Percentiles rank a stretch among this genome's conserved stretches.
These are phyloP conservation scores for Sturmia bella DNA, from an alignment of 2,888 invertebrate species.

Conservation along the genomic window DNA sequence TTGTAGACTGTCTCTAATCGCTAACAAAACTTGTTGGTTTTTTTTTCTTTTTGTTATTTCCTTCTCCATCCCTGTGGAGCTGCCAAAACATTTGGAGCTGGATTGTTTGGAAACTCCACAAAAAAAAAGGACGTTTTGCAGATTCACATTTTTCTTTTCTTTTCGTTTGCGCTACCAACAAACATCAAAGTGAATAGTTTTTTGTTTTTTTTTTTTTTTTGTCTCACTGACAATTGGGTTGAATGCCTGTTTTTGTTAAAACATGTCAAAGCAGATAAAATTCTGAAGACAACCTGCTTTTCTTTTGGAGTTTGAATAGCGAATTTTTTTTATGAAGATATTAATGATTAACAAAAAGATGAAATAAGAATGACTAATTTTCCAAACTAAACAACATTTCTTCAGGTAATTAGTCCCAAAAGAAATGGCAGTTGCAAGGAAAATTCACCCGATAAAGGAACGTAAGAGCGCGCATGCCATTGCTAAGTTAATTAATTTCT, in stretches of 20 bases:
- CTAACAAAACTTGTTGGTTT: slow-evolving; percentile 17
- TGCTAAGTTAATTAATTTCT: no score
- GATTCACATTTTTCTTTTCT: slow-evolving; percentile 15
- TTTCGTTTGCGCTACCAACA: background rate
- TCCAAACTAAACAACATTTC: no score
- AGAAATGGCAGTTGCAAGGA: no score
- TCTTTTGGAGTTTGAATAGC: background rate
- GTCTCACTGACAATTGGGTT: background rate
- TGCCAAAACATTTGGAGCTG: slow-evolving; percentile 4
- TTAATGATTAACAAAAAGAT: background rate
- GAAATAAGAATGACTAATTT: background rate
- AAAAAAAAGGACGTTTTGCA: slow-evolving; percentile 7
- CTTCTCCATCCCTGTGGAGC: background rate
- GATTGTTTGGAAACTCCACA: background rate
- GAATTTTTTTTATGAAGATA: background rate
- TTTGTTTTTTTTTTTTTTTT: slow-evolving; percentile 3
- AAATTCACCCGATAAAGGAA: no score
- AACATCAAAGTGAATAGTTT: slow-evolving; percentile 33
- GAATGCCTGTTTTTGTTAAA: slow-evolving; percentile 10
- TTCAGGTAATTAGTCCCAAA: no score
- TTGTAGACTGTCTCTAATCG: slow-evolving; percentile 22
- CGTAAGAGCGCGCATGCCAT: no score
- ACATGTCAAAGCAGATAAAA: slow-evolving; percentile 39
- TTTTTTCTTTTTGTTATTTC: background rate
- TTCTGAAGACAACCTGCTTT: slow-evolving; percentile 38